A percentile compares a stretch with the other conserved stretches of the same genome.
These are phyloP conservation scores for Amorpha juglandis DNA, from an alignment of 2,888 invertebrate genomes.

Conservation along the genomic window DNA sequence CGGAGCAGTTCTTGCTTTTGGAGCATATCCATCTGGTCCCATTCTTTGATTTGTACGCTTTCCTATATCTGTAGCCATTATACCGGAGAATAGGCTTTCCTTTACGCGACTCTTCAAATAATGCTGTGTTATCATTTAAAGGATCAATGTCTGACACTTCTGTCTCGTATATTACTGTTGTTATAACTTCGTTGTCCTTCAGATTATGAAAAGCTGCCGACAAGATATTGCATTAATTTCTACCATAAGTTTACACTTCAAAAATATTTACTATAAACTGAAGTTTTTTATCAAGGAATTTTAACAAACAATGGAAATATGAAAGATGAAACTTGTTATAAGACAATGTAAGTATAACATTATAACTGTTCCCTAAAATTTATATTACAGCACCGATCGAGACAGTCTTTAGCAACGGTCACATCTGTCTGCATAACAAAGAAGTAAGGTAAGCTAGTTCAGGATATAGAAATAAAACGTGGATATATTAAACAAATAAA, in stretches of 20 bases:
- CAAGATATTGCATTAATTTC: background rate
- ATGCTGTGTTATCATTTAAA: constrained; percentile 45
- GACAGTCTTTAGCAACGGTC: no score
- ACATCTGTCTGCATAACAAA: no score
- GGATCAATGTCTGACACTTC: background rate
- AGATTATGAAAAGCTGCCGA: background rate
- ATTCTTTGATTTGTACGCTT: constrained; percentile 55
- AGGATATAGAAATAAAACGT: no score
- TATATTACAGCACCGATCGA: no score
- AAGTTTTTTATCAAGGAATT: background rate
- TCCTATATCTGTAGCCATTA: constrained; percentile 63
- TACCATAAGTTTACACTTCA: background rate
- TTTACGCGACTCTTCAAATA: constrained; percentile 58
- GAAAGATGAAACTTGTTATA: no score
- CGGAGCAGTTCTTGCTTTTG: constrained; percentile 56
- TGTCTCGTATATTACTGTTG: background rate
- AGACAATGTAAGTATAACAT: no score
- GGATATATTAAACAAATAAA: no score
- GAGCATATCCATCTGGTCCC: constrained; percentile 70
- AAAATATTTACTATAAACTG: background rate
- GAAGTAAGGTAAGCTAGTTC: no score
- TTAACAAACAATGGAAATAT: no score
- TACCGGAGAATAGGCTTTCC: constrained; percentile 64
- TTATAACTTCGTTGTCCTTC: background rate
- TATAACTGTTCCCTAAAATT: no score